Conservation (phyloP, 2,888 invertebrate genomes). For the Ceriagrion tenellum region DNA sequence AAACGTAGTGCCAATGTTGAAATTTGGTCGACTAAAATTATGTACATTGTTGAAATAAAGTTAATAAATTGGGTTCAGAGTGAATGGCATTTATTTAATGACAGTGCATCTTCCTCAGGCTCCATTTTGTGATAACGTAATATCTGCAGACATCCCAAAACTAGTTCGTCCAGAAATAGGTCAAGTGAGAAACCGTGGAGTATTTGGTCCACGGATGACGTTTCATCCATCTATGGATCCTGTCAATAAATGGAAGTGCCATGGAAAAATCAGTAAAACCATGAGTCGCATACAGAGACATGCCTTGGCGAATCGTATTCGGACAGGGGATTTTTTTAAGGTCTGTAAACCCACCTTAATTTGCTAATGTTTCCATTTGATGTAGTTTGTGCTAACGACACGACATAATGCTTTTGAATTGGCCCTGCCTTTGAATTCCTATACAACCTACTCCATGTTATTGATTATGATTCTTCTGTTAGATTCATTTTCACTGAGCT, state of each 20-base stretch:
- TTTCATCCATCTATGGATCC: slow-evolving; percentile 81
- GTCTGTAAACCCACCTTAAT: slow-evolving; percentile 75
- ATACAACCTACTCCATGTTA: too few species aligned
- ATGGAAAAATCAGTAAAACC: slow-evolving; percentile 80
- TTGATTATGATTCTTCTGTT: too few species aligned
- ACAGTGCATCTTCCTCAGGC: neutral
- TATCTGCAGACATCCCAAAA: slow-evolving; percentile 85
- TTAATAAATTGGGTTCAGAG: neutral
- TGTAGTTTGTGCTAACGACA: too few species aligned
- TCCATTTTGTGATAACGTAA: slow-evolving; percentile 79
- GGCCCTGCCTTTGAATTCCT: too few species aligned
- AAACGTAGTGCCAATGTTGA: neutral
- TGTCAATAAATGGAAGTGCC: slow-evolving; percentile 74
- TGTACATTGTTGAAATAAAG: neutral
- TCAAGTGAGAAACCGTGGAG: slow-evolving; percentile 78
- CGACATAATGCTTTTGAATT: too few species aligned
- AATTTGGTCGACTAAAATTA: neutral
- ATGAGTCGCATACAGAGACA: slow-evolving; percentile 85
- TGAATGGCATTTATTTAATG: neutral
- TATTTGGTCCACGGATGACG: slow-evolving; percentile 79
- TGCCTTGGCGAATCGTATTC: slow-evolving; percentile 83
- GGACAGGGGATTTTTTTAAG: slow-evolving; percentile 86
- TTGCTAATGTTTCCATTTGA: neutral
- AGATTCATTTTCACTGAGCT: too few species aligned
- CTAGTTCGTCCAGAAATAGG: slow-evolving; percentile 84